A percentile compares a stretch with the other conserved stretches of the same genome.
phyloP scores from a whole-genome alignment of 2,113 vertebrate genomes.

The Dromiciops gliroides region DNA sequence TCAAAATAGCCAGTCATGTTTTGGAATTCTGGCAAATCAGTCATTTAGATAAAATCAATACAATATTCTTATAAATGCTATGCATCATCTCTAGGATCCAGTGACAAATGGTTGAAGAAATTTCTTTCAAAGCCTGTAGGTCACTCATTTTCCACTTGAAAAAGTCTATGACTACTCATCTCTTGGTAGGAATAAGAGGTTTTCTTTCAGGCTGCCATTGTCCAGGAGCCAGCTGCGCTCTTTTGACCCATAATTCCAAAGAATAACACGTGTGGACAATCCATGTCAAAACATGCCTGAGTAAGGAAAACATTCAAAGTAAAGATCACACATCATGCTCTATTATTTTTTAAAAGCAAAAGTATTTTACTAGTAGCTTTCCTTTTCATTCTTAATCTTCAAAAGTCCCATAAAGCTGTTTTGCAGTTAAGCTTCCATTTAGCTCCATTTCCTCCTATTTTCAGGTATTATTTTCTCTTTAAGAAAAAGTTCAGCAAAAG shows the following conservation, averaged over 20 bases:
- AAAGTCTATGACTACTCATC: not conserved
- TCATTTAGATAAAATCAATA: not conserved
- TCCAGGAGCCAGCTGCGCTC: not conserved
- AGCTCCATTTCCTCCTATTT: constrained; percentile 1
- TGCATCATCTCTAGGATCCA: not conserved
- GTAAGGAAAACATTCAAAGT: not conserved
- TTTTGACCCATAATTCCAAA: not conserved
- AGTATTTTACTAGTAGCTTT: constrained; percentile 24
- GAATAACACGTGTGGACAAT: not conserved
- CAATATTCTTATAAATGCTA: not conserved
- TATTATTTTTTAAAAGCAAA: not conserved
- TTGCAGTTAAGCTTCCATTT: constrained; percentile 3
- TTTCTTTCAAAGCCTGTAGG: not conserved
- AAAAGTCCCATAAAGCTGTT: constrained; percentile 12
- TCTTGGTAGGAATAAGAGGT: not conserved
- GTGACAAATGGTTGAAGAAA: not conserved
- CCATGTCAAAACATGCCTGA: not conserved
- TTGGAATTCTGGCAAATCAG: not conserved
- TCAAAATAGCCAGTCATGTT: not conserved
- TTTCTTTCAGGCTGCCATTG: not conserved
- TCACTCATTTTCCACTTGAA: not conserved
- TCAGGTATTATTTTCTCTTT: not conserved
- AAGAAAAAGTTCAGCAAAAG: not conserved
- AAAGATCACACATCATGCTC: not conserved
- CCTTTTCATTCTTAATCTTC: not conserved